Base-by-base conservation (phyloP, 1,140 invertebrate genomes). In the Hestina assimilis region DNA sequence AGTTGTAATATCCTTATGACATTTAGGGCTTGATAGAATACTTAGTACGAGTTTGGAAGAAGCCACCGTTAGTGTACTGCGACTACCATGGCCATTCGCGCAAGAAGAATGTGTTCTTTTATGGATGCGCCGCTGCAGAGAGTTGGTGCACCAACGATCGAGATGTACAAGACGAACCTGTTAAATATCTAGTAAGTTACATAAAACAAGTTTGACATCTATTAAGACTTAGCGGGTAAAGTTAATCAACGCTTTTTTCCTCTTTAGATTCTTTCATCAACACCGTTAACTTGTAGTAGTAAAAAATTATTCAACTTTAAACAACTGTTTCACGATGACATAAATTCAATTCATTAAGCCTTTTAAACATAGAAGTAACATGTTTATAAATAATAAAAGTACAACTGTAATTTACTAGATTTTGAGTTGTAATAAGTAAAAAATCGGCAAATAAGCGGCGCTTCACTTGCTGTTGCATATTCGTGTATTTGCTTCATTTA, bases 71-170 rank as follows among this genome's bases (percentile, higher is more conserved):
- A 69, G 91, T 96, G n/a, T 96, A 93, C 80, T 95, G 95, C 82
- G 96, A 97, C 89, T 95, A 95, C 70, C 96, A 97, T 85, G 96
- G 96, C 1, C 96, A 97, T 82, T 97, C 96, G 14, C 89, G 95
- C 24, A 91, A 93, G 76, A 96, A 96, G 89, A 97, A 97, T 75
- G 94, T 96, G 35, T 97, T 97, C 89, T 90, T 97, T 58, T 97
- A 96, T 80, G 96, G 96, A 21, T 97, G 96, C 82, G 94, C 94
- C 63, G 92, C 89, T 60, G 89, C 90, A 15, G 90, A 91, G 70
- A 92, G 91, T 56, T 93, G 92, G 92, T 90, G 89, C 75, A 86
- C 89, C 51, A 87, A 75, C 48, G 92, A 93, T 73, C 79, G 88
- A 41, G 76, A 87, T 29, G 86, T 89, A 59, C 84, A 79, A 14